These are phyloP conservation scores for Cyclura pinguis DNA, from an alignment of 2,797 vertebrate species.

Conservation along the genomic window DNA sequence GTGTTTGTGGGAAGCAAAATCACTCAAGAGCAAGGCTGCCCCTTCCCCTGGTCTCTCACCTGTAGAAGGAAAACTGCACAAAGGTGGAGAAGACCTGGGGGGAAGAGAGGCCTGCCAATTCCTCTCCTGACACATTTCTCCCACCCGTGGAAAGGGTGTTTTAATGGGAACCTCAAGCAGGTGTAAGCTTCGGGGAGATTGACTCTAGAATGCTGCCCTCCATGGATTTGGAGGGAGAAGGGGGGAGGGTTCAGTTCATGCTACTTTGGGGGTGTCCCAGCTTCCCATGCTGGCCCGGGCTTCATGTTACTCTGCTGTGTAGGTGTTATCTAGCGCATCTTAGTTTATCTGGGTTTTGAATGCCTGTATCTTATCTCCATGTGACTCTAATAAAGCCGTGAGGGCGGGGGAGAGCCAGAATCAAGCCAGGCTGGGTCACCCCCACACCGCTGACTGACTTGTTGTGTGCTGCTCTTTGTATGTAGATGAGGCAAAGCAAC, in stretches of 20 bases:
- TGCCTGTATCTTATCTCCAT: conserved; percentile 56
- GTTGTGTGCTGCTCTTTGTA: conserved; percentile 30
- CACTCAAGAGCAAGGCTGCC: neutral
- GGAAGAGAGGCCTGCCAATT: neutral
- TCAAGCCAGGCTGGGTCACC: conserved; percentile 35
- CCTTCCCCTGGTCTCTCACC: neutral
- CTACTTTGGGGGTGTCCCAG: conserved; percentile 46
- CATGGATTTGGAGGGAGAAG: conserved; percentile 3
- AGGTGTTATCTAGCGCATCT: conserved; percentile 54
- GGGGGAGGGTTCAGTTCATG: conserved; percentile 33
- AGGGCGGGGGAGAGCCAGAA: conserved; percentile 40
- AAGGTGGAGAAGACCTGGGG: neutral
- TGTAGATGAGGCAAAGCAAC: neutral
- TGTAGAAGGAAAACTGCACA: conserved; percentile 25
- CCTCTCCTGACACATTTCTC: neutral
- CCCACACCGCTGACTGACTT: conserved; percentile 22
- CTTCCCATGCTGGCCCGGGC: conserved; percentile 47
- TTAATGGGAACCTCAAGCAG: conserved; percentile 2
- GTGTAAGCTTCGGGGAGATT: neutral
- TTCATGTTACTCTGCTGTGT: conserved; percentile 54
- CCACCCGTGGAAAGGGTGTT: neutral
- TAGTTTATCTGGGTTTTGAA: conserved; percentile 56
- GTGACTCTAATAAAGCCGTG: conserved; percentile 48
- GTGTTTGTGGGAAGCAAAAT: conserved; percentile 13
- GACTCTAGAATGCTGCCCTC: neutral